Evolutionary conservation across 2,113 vertebrate genomes (phyloP).

Genomic region (Herpailurus yagouaroundi): DNA sequence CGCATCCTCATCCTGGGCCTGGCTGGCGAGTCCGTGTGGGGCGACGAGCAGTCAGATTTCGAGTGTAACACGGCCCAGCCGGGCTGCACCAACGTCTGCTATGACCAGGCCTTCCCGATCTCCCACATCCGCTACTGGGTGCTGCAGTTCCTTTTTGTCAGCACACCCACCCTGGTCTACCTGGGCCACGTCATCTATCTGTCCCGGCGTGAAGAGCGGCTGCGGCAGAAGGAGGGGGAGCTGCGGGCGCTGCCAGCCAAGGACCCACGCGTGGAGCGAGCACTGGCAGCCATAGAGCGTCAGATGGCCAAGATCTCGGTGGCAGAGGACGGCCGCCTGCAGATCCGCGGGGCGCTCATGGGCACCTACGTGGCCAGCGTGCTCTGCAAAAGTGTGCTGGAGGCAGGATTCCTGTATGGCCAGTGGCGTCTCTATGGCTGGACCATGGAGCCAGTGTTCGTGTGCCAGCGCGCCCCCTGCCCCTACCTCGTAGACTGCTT

Average conservation of each 20-base stretch:
- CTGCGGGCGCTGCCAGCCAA: conserved; percentile 82
- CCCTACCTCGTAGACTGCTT: conserved; percentile 95
- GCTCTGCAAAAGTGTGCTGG: conserved; percentile 91
- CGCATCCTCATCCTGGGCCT: conserved; percentile 95
- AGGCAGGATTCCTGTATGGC: conserved; percentile 92
- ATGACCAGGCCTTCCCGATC: conserved; percentile 96
- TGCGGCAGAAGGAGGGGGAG: conserved; percentile 83
- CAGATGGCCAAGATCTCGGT: conserved; percentile 86
- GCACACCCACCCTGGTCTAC: conserved; percentile 95
- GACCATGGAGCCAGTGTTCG: conserved; percentile 88
- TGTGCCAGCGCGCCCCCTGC: conserved; percentile 91
- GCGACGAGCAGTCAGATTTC: conserved; percentile 95
- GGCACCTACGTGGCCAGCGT: conserved; percentile 92
- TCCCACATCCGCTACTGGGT: conserved; percentile 98
- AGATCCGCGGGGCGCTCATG: conserved; percentile 89
- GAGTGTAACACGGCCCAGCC: conserved; percentile 96
- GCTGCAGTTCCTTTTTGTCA: conserved; percentile 97
- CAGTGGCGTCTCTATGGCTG: conserved; percentile 96
- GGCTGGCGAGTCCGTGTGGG: conserved; percentile 96
- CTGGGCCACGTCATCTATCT: conserved; percentile 94
- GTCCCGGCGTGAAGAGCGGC: conserved; percentile 81
- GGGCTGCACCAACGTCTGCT: conserved; percentile 94
- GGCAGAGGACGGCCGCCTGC: conserved; percentile 81
- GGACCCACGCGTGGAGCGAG: conserved; percentile 71
- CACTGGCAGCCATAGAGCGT: conserved; percentile 79